Conservation (phyloP, 1,140 invertebrate genomes). For the Tachypleus tridentatus region DNA sequence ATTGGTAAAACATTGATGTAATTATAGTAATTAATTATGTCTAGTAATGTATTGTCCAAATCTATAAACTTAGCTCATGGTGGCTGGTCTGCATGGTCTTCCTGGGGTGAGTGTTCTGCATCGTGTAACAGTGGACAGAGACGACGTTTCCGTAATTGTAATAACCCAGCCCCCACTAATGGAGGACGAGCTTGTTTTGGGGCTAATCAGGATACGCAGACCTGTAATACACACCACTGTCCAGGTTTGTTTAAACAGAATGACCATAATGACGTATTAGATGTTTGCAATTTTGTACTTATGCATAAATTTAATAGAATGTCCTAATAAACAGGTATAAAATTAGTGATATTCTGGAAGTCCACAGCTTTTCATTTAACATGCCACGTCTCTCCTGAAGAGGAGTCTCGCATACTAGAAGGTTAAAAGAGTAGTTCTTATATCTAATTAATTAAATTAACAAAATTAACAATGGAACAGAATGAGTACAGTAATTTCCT, state of each 20-base stretch:
- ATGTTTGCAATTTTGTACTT: too few species aligned
- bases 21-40: too few species aligned
- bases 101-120: slow-evolving; percentile 33
- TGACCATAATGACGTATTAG: too few species aligned
- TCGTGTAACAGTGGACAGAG: slow-evolving; percentile 29
- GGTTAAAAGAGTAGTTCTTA: too few species aligned
- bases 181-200: slow-evolving; percentile 30
- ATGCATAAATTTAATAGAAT: neutral
- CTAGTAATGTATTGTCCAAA: neutral
- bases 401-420: too few species aligned
- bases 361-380: too few species aligned
- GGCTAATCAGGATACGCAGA: slow-evolving; percentile 19
- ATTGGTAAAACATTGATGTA: too few species aligned
- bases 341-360: neutral
- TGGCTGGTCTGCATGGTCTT: slow-evolving; percentile 31
- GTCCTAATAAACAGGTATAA: slow-evolving; percentile 52
- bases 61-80: slow-evolving; percentile 20
- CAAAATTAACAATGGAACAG: too few species aligned
- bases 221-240: slow-evolving; percentile 30
- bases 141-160: slow-evolving; percentile 32
- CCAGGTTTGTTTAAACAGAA: slow-evolving; percentile 24
- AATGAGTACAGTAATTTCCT: too few species aligned
- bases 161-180: slow-evolving; percentile 24
- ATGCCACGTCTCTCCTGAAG: too few species aligned
- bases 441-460: too few species aligned